A percentile compares a stretch with the other conserved stretches of the same genome.
These are phyloP conservation scores for Plecotus auritus DNA, from an alignment of 2,113 vertebrate species.

Conservation along the genomic window DNA sequence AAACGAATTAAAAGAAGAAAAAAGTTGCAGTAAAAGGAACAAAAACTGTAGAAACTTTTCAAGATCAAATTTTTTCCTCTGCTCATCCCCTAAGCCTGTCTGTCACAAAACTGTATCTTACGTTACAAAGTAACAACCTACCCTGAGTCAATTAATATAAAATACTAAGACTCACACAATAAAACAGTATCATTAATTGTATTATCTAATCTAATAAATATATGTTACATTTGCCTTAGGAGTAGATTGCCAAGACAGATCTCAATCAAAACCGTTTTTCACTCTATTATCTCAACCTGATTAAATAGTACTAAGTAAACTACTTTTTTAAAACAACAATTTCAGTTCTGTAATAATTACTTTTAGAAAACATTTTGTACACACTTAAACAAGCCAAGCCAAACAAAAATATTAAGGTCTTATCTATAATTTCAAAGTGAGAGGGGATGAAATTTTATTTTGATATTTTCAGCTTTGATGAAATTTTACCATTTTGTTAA, in stretches of 20 bases:
- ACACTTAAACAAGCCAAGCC: slow-evolving; percentile 12
- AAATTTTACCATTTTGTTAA: slow-evolving; percentile 55
- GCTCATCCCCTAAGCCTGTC: slow-evolving; percentile 45
- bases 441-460: slow-evolving; percentile 32
- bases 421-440: slow-evolving; percentile 10
- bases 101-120: slow-evolving; percentile 30
- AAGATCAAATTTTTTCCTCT: slow-evolving; percentile 52
- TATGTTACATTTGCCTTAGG: background rate
- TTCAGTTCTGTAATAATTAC: slow-evolving; percentile 13
- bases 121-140: background rate
- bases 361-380: background rate
- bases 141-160: background rate
- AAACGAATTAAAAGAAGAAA: slow-evolving; percentile 49
- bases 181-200: background rate
- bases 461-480: slow-evolving; percentile 20
- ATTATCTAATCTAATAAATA: background rate
- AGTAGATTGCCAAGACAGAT: background rate
- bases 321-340: background rate
- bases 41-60: slow-evolving; percentile 64
- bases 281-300: background rate
- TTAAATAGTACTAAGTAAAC: background rate
- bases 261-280: slow-evolving; percentile 56
- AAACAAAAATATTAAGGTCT: slow-evolving; percentile 27
- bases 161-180: slow-evolving; percentile 7
- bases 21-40: slow-evolving; percentile 30